Percentiles rank a stretch among this genome's conserved stretches.
These are phyloP conservation scores for Quadroppia sp. DNA, from an alignment of 2,888 invertebrate genomes.

Conservation along the genomic window DNA sequence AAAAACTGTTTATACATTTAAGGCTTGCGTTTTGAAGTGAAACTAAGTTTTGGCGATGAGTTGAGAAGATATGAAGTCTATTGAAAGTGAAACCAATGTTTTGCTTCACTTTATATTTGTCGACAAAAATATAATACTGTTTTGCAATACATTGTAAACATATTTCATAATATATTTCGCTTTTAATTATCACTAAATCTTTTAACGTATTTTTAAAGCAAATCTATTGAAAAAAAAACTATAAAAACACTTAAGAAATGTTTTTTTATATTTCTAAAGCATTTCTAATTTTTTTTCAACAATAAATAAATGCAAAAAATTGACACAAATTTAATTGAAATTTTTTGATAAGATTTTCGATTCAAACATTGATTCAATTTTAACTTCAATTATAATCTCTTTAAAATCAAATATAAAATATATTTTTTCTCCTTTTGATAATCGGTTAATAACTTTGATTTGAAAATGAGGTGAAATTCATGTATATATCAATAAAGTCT, in stretches of 20 bases:
- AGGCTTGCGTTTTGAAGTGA: not conserved
- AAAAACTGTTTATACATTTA: not conserved
- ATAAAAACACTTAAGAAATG: not conserved
- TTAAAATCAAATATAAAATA: no score
- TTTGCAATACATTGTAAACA: slow-evolving; percentile 21
- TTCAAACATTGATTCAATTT: not conserved
- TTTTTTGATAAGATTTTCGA: not conserved
- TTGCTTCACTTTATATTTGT: slow-evolving; percentile 3
- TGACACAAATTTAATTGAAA: not conserved
- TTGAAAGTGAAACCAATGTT: not conserved
- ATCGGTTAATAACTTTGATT: no score
- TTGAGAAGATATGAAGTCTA: not conserved
- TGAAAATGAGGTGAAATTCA: no score
- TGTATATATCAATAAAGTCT: no score
- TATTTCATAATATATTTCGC: slow-evolving; percentile 4
- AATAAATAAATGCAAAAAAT: not conserved
- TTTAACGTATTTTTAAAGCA: not conserved
- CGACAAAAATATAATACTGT: not conserved
- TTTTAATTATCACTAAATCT: not conserved
- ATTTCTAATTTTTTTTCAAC: no score
- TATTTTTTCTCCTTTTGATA: no score
- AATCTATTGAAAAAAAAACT: not conserved
- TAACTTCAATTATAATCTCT: no score
- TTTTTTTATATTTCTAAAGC: not conserved
- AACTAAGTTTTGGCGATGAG: not conserved